Percentiles rank a stretch among this genome's conserved stretches.
Evolutionary conservation across 2,797 vertebrate species (phyloP).

Genomic region (Takifugu ocellatus): DNA sequence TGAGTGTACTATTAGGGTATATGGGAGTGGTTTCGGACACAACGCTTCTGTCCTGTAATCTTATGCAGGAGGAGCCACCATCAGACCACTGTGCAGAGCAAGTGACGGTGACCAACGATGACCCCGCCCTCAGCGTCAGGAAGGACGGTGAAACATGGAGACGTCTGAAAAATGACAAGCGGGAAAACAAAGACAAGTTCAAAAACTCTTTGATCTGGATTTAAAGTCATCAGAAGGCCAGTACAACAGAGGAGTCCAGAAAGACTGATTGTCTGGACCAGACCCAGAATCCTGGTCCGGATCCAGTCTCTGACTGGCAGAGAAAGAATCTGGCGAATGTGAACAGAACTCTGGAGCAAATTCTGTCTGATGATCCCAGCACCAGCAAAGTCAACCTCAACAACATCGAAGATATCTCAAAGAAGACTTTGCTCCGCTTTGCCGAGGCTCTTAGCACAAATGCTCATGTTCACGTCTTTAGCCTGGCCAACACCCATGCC

Average conservation of each 20-base stretch:
- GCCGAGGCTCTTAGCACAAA: conserved; percentile 83
- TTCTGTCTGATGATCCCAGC: conserved; percentile 75
- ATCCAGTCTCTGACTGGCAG: conserved; percentile 58
- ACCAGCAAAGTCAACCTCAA: conserved; percentile 85
- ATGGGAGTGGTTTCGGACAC: background rate
- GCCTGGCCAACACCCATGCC: conserved; percentile 85
- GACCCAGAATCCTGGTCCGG: conserved; percentile 12
- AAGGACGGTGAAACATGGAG: conserved; percentile 29
- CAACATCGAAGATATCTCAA: conserved; percentile 87
- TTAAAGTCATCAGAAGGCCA: conserved; percentile 12
- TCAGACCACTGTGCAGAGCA: conserved; percentile 75
- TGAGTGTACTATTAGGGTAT: too few relatives aligned
- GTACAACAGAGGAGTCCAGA: conserved; percentile 6
- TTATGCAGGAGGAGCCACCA: conserved; percentile 58
- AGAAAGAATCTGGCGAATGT: conserved; percentile 83
- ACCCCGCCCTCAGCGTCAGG: conserved; percentile 66
- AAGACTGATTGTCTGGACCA: conserved; percentile 19
- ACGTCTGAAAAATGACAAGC: conserved; percentile 30
- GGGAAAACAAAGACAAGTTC: conserved; percentile 47
- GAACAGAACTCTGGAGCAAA: conserved; percentile 83
- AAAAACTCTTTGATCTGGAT: conserved; percentile 20
- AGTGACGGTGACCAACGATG: conserved; percentile 70
- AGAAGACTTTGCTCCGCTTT: conserved; percentile 80
- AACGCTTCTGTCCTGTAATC: background rate
- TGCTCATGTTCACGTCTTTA: conserved; percentile 81